Evolutionary conservation across 2,888 invertebrate genomes (phyloP), one percentile per base, ranked within the genome.

Genomic region (Oscheius onirici): DNA sequence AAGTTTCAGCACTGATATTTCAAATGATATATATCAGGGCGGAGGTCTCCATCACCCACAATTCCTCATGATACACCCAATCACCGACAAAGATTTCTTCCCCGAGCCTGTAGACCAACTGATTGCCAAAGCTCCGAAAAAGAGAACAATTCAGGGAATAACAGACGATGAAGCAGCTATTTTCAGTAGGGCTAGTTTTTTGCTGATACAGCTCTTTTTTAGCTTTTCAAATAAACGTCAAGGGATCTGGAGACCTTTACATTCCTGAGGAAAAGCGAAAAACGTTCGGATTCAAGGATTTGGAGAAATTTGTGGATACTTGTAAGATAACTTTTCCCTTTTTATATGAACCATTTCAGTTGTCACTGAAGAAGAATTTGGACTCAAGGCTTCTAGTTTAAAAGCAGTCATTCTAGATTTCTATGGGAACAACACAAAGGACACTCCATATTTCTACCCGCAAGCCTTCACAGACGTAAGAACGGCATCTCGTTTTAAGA

Each of bases 81-180:
- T 60, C 26, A 65, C 75, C 22, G 80, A 80, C 52, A 69, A 69
- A 8, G 80, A 82, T 49, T 82, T 80, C 71, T 80, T 82, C 72
- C 79, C 81, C 1, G 73, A 76, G 60, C 69, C 77, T 44, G 71
- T 79, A 22, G 78, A 81, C 28, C 71, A 66, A 72, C 73, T 81
- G 73, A 72, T 77, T 1, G 61, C 65, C 3, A 75, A 76, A 28
- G 79, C 80, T 0, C 75, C 78, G 2, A 78, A 75, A 55, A 80
- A 80, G 68, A 68, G 54, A 6, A 79, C 78, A 0, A 69, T 82
- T 54, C 75, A 75, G 46, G 81, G 81, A 51, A 28, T 78, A 2
- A 74, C 79, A 0, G 61, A 72, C 13, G 24, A 73, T 40, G 81
- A 82, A 52, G 67, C 69, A 26, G 76, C 74, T 3, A 8, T 66